A percentile compares a stretch with the other conserved stretches of the same genome.
Evolutionary conservation across 2,797 vertebrate species (phyloP).

Genomic region (Hydrocynus forskahlii): DNA sequence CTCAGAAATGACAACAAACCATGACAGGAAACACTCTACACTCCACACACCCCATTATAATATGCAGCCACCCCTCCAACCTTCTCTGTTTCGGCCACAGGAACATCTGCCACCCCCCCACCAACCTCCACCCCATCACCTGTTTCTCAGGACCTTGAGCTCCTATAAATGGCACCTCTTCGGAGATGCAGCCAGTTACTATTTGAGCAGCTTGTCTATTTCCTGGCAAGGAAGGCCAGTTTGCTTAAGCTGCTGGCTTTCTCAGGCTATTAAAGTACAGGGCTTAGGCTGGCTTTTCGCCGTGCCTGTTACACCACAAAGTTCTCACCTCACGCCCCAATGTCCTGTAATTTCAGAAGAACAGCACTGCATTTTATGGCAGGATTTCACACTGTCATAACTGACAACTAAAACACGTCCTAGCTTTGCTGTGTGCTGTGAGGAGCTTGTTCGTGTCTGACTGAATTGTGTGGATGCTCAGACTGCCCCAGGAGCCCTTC

Average conservation of each 20-base stretch:
- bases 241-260: constrained; percentile 75
- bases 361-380: background rate
- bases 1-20: constrained; percentile 64
- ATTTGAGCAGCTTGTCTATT: constrained; percentile 74
- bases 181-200: constrained; percentile 53
- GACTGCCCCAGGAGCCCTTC: background rate
- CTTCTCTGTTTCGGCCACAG: constrained; percentile 80
- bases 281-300: constrained; percentile 27
- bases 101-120: constrained; percentile 54
- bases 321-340: constrained; percentile 27
- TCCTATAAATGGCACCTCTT: constrained; percentile 58
- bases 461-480: background rate
- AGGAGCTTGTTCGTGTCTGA: background rate
- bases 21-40: constrained; percentile 60
- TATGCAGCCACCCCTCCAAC: constrained; percentile 24
- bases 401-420: background rate
- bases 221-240: constrained; percentile 65
- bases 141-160: constrained; percentile 71
- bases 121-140: constrained; percentile 63
- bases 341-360: constrained; percentile 36
- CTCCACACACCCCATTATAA: constrained; percentile 17
- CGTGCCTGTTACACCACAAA: constrained; percentile 17
- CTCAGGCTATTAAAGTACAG: constrained; percentile 62
- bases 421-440: background rate
- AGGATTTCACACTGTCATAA: constrained; percentile 24